Percentiles rank a stretch among this genome's conserved stretches.
Conservation (phyloP, 2,797 vertebrate genomes). For the Cyclura pinguis region DNA sequence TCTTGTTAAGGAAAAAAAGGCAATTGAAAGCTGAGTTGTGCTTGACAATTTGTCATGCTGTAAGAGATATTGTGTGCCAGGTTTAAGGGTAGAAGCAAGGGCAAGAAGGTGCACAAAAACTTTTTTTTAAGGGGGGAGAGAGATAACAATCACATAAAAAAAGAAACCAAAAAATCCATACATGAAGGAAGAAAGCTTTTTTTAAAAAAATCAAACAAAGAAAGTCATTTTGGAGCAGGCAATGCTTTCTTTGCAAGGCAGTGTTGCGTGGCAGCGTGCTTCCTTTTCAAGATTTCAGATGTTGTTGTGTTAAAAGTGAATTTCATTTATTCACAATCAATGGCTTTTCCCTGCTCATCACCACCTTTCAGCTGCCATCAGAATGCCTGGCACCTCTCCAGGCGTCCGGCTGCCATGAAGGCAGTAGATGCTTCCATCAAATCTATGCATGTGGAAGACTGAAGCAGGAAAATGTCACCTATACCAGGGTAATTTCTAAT, state of each 20-base stretch:
- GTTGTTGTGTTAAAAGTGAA: constrained; percentile 69
- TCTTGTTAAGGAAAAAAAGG: constrained; percentile 10
- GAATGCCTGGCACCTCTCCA: constrained; percentile 69
- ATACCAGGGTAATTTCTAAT: constrained; percentile 77
- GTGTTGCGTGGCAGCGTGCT: constrained; percentile 39
- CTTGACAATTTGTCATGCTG: constrained; percentile 9
- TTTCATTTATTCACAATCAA: constrained; percentile 76
- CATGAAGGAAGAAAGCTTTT: constrained; percentile 38
- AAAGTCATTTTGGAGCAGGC: constrained; percentile 64
- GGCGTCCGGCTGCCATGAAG: constrained; percentile 32
- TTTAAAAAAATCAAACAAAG: constrained; percentile 61
- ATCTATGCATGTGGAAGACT: constrained; percentile 42
- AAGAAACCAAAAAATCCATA: constrained; percentile 42
- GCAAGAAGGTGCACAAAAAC: constrained; percentile 36
- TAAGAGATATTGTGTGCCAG: constrained; percentile 1
- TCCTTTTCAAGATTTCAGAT: constrained; percentile 67
- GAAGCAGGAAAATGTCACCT: constrained; percentile 74
- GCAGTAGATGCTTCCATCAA: constrained; percentile 54
- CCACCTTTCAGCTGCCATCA: constrained; percentile 65
- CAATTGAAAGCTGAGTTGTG: neutral
- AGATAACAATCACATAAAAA: constrained; percentile 67
- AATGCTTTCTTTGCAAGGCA: constrained; percentile 36
- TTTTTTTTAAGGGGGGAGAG: constrained; percentile 10
- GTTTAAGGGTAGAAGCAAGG: neutral
- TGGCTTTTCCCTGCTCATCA: constrained; percentile 67